phyloP scores from a whole-genome alignment of 2,888 invertebrate genomes.

The Melanophora roralis region DNA sequence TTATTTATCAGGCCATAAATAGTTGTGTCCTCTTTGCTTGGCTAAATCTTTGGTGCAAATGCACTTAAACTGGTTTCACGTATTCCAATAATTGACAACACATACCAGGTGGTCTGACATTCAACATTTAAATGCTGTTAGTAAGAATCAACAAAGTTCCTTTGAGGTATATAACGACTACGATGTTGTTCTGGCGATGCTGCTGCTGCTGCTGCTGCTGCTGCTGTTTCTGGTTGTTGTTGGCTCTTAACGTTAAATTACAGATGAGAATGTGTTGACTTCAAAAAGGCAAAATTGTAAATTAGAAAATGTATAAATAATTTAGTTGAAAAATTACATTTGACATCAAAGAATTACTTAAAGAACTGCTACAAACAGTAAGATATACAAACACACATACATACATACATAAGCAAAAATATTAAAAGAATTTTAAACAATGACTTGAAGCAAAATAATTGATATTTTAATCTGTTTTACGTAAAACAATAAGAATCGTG shows the following conservation, averaged over 20 bases:
- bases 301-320: background rate
- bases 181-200: background rate
- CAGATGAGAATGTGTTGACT: slow-evolving; percentile 53
- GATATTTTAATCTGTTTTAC: background rate
- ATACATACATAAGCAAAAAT: background rate
- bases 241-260: slow-evolving; percentile 49
- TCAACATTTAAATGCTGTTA: slow-evolving; percentile 62
- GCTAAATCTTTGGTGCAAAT: background rate
- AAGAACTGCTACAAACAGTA: slow-evolving; percentile 7
- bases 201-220: background rate
- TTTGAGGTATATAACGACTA: background rate
- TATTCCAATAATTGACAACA: slow-evolving; percentile 59
- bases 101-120: slow-evolving; percentile 62
- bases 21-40: slow-evolving; percentile 44
- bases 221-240: background rate
- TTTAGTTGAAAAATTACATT: slow-evolving; percentile 24
- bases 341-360: slow-evolving; percentile 42
- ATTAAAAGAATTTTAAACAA: slow-evolving; percentile 30
- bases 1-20: slow-evolving; percentile 44
- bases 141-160: slow-evolving; percentile 22
- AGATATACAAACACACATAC: background rate
- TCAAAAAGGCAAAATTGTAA: background rate
- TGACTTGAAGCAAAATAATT: background rate
- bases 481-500: slow-evolving; percentile 34
- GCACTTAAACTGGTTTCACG: slow-evolving; percentile 50